These are phyloP conservation scores for Pelobates cultripes DNA, from an alignment of 2,797 vertebrate species.

Conservation along the genomic window DNA sequence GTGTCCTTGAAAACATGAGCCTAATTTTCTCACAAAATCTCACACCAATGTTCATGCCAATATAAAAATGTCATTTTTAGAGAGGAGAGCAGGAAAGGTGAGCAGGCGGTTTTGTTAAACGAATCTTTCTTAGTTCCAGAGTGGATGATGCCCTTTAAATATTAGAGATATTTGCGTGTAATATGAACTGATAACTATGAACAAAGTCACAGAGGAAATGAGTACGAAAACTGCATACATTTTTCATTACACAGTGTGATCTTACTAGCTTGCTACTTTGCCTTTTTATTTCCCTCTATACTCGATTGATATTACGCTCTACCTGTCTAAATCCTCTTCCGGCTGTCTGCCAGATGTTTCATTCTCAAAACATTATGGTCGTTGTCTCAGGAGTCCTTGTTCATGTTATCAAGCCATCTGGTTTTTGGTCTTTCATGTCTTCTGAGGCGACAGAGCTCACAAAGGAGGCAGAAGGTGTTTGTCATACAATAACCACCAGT, in stretches of 20 bases:
- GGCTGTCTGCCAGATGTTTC: constrained; percentile 59
- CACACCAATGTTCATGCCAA: too few species aligned
- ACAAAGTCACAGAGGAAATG: neutral
- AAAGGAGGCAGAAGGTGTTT: constrained; percentile 52
- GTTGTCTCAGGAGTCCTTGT: constrained; percentile 57
- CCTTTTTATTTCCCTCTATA: constrained; percentile 8
- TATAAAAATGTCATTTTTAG: too few species aligned
- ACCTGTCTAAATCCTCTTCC: constrained; percentile 43
- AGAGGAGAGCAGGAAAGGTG: too few species aligned
- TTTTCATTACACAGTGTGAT: neutral
- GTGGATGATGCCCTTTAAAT: neutral
- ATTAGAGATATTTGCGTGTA: neutral
- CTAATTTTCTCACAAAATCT: too few species aligned
- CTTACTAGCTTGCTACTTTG: neutral
- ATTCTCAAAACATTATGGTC: constrained; percentile 52
- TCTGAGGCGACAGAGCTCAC: constrained; percentile 59
- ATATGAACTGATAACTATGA: neutral
- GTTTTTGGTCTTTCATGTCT: constrained; percentile 57
- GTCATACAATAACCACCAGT: constrained; percentile 53
- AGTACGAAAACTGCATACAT: neutral
- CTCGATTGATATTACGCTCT: constrained; percentile 22
- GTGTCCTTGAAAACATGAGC: too few species aligned
- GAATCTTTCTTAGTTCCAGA: neutral
- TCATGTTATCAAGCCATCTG: constrained; percentile 59
- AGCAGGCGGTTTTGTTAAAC: too few species aligned